Conservation (phyloP, 2,888 invertebrate species). For the Aricia artaxerxes region DNA sequence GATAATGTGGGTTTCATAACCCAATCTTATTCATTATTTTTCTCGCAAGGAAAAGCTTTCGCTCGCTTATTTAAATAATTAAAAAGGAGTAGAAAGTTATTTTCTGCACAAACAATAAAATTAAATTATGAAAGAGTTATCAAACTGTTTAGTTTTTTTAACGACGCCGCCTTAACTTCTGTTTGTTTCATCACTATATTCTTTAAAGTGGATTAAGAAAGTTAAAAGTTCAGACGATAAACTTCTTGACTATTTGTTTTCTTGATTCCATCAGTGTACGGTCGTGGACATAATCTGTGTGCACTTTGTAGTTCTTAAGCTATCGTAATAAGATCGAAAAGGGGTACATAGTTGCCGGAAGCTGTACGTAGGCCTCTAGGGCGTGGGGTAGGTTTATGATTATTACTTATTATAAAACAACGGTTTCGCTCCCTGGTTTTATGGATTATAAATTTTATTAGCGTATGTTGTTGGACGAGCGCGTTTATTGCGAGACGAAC, state of each 20-base stretch:
- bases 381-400: conserved; percentile 58
- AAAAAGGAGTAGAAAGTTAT: not conserved
- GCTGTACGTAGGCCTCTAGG: conserved; percentile 17
- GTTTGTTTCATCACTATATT: not conserved
- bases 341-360: not conserved
- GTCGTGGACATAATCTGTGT: not conserved
- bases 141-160: not conserved
- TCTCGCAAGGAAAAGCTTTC: not conserved
- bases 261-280: not conserved
- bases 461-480: conserved; percentile 56
- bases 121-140: not conserved
- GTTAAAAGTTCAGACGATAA: not conserved
- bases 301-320: not conserved
- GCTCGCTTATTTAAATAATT: not conserved
- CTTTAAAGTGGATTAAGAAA: not conserved
- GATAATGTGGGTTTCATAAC: not conserved
- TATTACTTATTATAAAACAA: conserved; percentile 75
- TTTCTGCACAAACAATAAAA: not conserved
- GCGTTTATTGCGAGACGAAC: conserved; percentile 58
- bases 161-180: not conserved
- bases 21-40: not conserved
- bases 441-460: conserved; percentile 77
- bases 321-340: not conserved
- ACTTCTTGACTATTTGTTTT: conserved; percentile 6
- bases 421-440: conserved; percentile 61